These are phyloP conservation scores for Garrulus glandarius DNA, from an alignment of 2,797 vertebrate species.

Conservation along the genomic window DNA sequence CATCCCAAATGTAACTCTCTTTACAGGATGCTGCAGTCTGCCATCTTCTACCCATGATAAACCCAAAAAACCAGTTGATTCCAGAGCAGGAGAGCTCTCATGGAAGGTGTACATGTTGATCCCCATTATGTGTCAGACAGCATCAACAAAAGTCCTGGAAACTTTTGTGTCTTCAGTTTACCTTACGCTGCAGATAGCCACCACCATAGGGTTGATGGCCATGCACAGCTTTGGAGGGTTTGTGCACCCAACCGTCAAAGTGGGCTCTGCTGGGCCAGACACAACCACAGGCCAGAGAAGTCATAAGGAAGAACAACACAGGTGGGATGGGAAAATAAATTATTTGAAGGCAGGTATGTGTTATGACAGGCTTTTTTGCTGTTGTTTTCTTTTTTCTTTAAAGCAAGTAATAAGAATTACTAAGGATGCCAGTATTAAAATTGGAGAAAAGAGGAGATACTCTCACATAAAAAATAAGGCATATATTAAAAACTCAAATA, in stretches of 20 bases:
- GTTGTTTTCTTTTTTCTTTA: background rate
- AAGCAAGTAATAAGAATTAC: background rate
- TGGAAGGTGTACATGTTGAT: rapidly evolving
- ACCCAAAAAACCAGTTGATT: rapidly evolving
- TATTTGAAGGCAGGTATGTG: background rate
- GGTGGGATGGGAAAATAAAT: background rate
- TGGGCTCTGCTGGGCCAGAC: background rate
- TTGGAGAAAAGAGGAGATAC: background rate
- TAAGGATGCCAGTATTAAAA: background rate
- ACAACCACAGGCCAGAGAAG: background rate
- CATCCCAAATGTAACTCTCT: background rate
- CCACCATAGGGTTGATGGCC: rapidly evolving
- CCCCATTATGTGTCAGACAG: background rate
- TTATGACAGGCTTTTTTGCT: background rate
- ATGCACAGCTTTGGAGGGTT: background rate
- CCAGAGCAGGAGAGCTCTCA: background rate
- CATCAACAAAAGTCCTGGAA: background rate
- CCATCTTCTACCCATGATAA: background rate
- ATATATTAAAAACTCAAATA: background rate
- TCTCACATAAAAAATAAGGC: background rate
- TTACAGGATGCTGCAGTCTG: background rate
- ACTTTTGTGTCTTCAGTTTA: background rate
- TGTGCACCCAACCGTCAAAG: rapidly evolving
- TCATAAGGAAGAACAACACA: background rate
- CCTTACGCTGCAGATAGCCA: background rate